Evolutionary conservation across 2,888 invertebrate genomes (phyloP).

Genomic region (Noctua pronuba): DNA sequence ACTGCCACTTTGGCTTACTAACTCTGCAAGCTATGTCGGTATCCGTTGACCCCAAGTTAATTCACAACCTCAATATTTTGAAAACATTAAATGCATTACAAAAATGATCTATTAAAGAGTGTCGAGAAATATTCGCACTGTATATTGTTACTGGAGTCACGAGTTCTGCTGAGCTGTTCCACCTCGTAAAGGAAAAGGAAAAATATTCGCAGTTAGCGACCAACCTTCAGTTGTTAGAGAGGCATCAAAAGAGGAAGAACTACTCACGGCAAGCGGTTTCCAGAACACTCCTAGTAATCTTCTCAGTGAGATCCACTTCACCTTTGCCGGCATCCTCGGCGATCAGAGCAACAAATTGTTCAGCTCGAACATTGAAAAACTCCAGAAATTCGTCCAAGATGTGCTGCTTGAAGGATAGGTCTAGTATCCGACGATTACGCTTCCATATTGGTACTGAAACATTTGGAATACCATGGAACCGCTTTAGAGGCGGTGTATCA

Average conservation of each 20-base stretch:
- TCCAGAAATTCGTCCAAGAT: slow-evolving; percentile 60
- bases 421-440: slow-evolving; percentile 59
- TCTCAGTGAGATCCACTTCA: slow-evolving; percentile 52
- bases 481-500: background rate
- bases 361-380: slow-evolving; percentile 62
- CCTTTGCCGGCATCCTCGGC: slow-evolving; percentile 46
- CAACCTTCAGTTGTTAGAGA: background rate
- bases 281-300: slow-evolving; percentile 56
- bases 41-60: background rate
- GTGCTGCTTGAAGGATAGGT: slow-evolving; percentile 62
- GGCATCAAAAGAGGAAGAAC: background rate
- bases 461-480: background rate
- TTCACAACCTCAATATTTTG: background rate
- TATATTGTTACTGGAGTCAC: background rate
- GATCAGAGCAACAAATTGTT: slow-evolving; percentile 34
- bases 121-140: background rate
- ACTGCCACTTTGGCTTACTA: background rate
- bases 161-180: no score
- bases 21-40: background rate
- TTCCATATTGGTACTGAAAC: slow-evolving; percentile 66
- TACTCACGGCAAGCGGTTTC: slow-evolving; percentile 66
- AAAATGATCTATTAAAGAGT: background rate
- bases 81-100: background rate
- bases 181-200: background rate
- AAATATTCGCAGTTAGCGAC: background rate